Evolutionary conservation across 2,113 vertebrate genomes (phyloP).

Genomic region (Eptatretus burgeri): DNA sequence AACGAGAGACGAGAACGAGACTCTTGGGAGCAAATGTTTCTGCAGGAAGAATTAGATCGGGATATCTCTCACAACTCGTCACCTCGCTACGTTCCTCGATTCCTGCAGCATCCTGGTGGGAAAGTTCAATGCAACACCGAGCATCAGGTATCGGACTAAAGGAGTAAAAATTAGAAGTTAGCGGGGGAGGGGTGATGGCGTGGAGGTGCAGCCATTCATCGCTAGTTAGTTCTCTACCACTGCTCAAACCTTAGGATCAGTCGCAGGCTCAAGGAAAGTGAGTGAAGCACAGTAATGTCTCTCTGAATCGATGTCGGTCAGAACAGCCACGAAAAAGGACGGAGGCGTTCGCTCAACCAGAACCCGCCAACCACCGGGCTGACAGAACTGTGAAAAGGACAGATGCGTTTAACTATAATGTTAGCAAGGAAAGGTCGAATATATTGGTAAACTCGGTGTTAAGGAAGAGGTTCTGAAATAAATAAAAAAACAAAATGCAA

Average conservation of each 20-base stretch:
- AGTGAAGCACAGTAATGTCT: constrained; percentile 88
- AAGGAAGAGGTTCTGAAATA: too few relatives aligned
- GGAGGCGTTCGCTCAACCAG: constrained; percentile 57
- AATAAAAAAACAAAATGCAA: too few relatives aligned
- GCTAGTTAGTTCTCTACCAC: too few relatives aligned
- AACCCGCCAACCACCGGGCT: constrained; percentile 71
- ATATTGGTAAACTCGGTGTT: too few relatives aligned
- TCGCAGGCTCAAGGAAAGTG: constrained; percentile 79
- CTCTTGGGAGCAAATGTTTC: constrained; percentile 94
- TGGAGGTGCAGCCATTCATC: neutral
- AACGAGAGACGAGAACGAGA: constrained; percentile 68
- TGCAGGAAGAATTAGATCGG: constrained; percentile 65
- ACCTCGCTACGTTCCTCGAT: too few relatives aligned
- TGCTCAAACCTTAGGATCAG: constrained; percentile 20
- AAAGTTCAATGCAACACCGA: neutral
- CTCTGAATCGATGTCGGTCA: constrained; percentile 91
- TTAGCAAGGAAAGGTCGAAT: neutral
- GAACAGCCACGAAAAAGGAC: constrained; percentile 71
- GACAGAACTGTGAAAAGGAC: constrained; percentile 44
- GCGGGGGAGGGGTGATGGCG: neutral
- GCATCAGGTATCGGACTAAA: neutral
- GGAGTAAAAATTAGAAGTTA: too few relatives aligned
- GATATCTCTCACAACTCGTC: constrained; percentile 7
- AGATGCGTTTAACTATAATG: constrained; percentile 7
- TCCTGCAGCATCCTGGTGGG: too few relatives aligned